These are phyloP conservation scores for Ochlodes sylvanus DNA, from an alignment of 2,888 invertebrate species.

Conservation along the genomic window DNA sequence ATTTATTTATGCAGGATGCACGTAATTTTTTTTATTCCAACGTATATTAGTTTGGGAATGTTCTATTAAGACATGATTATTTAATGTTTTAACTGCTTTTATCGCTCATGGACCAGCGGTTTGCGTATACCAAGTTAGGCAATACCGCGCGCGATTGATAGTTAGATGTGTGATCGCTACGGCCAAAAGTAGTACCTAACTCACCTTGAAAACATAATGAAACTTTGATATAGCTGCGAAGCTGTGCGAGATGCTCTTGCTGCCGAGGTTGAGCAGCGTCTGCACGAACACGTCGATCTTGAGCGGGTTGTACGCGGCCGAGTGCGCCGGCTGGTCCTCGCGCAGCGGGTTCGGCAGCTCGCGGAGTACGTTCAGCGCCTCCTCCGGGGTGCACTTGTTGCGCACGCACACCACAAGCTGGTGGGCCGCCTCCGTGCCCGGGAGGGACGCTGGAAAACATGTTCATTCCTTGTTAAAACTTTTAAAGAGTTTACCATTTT, in stretches of 20 bases:
- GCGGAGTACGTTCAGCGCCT: conserved; percentile 93
- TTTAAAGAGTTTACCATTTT: too few species aligned
- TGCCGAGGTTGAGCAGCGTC: conserved; percentile 95
- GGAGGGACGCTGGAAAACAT: conserved; percentile 86
- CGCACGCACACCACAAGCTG: conserved; percentile 94
- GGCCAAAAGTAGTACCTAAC: neutral
- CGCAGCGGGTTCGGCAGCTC: conserved; percentile 93
- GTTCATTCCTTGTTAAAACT: too few species aligned
- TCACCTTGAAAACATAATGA: conserved; percentile 94
- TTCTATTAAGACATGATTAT: too few species aligned
- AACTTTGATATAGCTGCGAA: conserved; percentile 99
- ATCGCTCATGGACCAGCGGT: too few species aligned
- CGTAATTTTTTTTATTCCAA: too few species aligned
- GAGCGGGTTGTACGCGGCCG: conserved; percentile 93
- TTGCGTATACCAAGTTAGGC: too few species aligned
- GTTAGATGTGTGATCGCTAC: too few species aligned
- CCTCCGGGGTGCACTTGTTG: conserved; percentile 95
- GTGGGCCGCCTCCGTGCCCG: conserved; percentile 93
- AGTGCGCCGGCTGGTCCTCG: conserved; percentile 88
- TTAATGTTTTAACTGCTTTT: too few species aligned
- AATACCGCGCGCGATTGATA: too few species aligned
- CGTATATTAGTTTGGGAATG: too few species aligned
- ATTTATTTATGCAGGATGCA: too few species aligned
- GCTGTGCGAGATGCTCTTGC: conserved; percentile 98
- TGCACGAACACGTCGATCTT: conserved; percentile 99